phyloP scores from a whole-genome alignment of 2,113 vertebrate genomes.

The Oriolus oriolus region DNA sequence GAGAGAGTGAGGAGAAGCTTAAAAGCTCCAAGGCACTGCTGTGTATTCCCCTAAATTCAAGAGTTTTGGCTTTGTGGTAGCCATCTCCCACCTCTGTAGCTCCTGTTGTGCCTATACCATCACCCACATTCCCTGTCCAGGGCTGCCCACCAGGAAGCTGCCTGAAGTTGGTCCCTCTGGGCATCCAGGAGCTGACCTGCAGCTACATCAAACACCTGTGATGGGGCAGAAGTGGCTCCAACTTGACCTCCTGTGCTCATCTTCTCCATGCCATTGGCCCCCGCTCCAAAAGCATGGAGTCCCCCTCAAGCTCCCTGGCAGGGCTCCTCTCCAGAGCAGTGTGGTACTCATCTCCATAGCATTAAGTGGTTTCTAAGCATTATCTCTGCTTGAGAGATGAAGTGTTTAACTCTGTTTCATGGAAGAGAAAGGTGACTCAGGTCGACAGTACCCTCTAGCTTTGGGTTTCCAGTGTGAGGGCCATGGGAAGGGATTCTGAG shows the following conservation, averaged over 20 bases:
- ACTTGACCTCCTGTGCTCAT: not conserved
- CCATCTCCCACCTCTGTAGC: not conserved
- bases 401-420: not conserved
- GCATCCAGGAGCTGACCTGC: not conserved
- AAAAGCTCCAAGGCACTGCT: not conserved
- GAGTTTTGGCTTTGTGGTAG: not conserved
- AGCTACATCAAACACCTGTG: not conserved
- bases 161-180: not conserved
- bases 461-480: not conserved
- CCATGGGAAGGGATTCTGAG: not conserved
- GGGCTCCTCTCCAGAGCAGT: not conserved
- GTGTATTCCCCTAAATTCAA: not conserved
- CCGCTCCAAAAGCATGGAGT: fast-evolving
- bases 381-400: not conserved
- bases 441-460: not conserved
- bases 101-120: not conserved
- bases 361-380: not conserved
- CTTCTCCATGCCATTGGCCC: fast-evolving
- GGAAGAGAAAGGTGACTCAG: not conserved
- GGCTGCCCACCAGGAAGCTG: not conserved
- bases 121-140: fast-evolving
- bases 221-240: not conserved
- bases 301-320: not conserved
- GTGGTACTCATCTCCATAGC: not conserved
- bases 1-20: not conserved